These are phyloP conservation scores for Diloba caeruleocephala DNA, from an alignment of 2,888 invertebrate species.

Conservation along the genomic window DNA sequence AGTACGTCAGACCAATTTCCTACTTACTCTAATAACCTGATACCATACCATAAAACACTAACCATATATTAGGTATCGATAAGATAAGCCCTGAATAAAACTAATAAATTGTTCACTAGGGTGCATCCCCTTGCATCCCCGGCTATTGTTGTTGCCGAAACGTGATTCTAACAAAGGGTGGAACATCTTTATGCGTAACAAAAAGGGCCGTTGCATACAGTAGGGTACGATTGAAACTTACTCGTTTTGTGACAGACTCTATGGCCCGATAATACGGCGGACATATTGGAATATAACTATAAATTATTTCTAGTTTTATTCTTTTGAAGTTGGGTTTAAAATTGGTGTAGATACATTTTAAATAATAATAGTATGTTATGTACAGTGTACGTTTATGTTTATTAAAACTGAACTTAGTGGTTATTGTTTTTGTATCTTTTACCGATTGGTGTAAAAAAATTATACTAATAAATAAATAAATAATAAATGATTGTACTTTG, in stretches of 20 bases:
- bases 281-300: conserved; percentile 36
- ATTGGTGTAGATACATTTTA: too few species aligned
- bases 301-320: conserved; percentile 13
- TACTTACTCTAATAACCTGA: conserved; percentile 46
- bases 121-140: conserved; percentile 54
- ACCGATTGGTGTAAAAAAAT: too few species aligned
- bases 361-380: too few species aligned
- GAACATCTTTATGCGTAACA: conserved; percentile 69
- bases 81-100: conserved; percentile 55
- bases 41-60: conserved; percentile 37
- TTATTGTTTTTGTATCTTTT: too few species aligned
- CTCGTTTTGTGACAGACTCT: conserved; percentile 64
- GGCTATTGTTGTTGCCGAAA: conserved; percentile 65
- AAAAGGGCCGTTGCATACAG: conserved; percentile 64
- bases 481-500: too few species aligned
- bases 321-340: conserved; percentile 3
- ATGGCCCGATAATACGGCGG: conserved; percentile 66
- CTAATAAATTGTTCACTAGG: conserved; percentile 64
- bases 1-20: conserved; percentile 27
- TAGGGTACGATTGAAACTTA: conserved; percentile 74
- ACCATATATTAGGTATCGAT: conserved; percentile 53
- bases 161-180: conserved; percentile 83
- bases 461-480: too few species aligned
- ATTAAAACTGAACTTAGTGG: too few species aligned
- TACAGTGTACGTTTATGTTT: too few species aligned